Conservation (phyloP, 1,140 invertebrate species). For the Condylostylus longicornis region DNA sequence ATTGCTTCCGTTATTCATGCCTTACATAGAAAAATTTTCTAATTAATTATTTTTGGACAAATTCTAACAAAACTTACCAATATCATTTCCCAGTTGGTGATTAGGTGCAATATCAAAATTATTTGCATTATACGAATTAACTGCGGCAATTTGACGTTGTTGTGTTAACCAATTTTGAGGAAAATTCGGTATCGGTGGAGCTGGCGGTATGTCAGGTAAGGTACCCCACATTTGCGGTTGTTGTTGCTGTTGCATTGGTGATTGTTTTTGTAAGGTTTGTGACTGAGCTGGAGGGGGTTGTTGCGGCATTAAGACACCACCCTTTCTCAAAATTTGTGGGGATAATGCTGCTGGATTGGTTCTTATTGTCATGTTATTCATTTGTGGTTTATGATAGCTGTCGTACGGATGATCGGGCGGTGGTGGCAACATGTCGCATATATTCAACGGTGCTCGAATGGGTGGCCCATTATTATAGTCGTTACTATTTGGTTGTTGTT, state of each 20-base stretch:
- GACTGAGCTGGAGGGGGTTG: too few species aligned
- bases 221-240: neutral
- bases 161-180: conserved; percentile 5
- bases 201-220: neutral
- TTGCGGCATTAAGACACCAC: neutral
- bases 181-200: conserved; percentile 5
- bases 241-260: too few species aligned
- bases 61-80: too few species aligned
- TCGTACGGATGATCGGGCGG: conserved; percentile 7
- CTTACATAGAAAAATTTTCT: too few species aligned
- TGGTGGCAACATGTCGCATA: conserved; percentile 5
- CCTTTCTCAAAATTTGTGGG: conserved; percentile 2
- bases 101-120: too few species aligned
- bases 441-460: conserved; percentile 3
- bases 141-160: too few species aligned
- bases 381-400: neutral
- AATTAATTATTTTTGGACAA: too few species aligned
- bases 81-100: too few species aligned
- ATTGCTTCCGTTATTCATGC: neutral
- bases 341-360: conserved; percentile 7
- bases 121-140: too few species aligned
- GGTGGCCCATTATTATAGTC: conserved; percentile 8
- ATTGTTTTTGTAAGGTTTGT: too few species aligned
- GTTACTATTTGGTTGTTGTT: conserved; percentile 4
- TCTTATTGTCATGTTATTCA: conserved; percentile 8